A percentile compares a stretch with the other conserved stretches of the same genome.
These are phyloP conservation scores for Drosophila varians DNA, from an alignment of 1,140 invertebrate genomes.

Conservation along the genomic window DNA sequence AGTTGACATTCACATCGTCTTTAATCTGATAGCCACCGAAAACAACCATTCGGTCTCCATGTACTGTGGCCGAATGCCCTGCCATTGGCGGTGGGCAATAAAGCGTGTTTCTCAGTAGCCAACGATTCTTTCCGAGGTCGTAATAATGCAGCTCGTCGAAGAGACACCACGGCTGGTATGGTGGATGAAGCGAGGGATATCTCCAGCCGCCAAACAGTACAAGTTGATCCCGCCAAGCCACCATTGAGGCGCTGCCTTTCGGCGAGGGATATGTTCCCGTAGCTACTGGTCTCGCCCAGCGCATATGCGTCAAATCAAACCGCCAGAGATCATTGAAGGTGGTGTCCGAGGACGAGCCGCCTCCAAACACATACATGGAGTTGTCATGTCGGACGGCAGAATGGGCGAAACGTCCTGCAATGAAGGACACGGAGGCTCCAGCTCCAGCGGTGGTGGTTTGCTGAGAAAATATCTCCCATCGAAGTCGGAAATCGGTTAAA, in stretches of 20 bases:
- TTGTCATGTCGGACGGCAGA: conserved; percentile 92
- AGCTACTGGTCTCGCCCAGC: conserved; percentile 92
- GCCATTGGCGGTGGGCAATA: conserved; percentile 90
- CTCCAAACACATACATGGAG: conserved; percentile 97
- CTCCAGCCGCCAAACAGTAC: conserved; percentile 98
- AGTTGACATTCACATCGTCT: conserved; percentile 86
- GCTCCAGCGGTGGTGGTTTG: conserved; percentile 42
- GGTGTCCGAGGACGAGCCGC: conserved; percentile 96
- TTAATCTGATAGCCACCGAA: conserved; percentile 91
- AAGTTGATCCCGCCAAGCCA: conserved; percentile 92
- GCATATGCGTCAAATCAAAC: conserved; percentile 93
- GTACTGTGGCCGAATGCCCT: conserved; percentile 96
- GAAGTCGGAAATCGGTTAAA: conserved; percentile 66
- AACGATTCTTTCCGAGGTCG: conserved; percentile 92
- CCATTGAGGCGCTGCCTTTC: conserved; percentile 96
- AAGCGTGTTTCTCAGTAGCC: conserved; percentile 89
- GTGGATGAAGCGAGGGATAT: conserved; percentile 94
- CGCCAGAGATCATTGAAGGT: conserved; percentile 99
- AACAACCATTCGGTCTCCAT: conserved; percentile 94
- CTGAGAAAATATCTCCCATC: conserved; percentile 75
- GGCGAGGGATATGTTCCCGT: conserved; percentile 96
- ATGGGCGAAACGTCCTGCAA: conserved; percentile 96
- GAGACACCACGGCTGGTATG: conserved; percentile 94
- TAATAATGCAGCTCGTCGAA: conserved; percentile 98
- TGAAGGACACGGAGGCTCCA: conserved; percentile 85